Evolutionary conservation across 2,888 invertebrate species (phyloP), one percentile per base, ranked within the genome.

Genomic region (Tenthredo scrophulariae): DNA sequence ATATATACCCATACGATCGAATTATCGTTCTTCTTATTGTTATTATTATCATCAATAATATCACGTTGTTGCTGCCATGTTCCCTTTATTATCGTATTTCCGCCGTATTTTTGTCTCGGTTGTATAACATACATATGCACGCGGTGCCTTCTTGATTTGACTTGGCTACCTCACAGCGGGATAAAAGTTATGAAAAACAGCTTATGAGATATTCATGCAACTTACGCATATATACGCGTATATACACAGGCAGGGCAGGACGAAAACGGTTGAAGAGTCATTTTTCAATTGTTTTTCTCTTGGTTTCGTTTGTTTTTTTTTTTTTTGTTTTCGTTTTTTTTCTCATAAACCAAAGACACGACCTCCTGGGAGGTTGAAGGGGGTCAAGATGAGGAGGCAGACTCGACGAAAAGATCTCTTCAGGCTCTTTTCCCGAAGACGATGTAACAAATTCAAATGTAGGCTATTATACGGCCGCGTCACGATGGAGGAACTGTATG

Each of bases 121-220:
- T 86, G 84, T 86, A 77, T 84, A 22, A 9, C 18, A 46, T 40
- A n/a, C 46, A 37, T 40, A 40, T 40, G 40, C 40, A 40, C 65
- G 22, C 85, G 74, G 86, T 84, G 87, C 86, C 86, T 87, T 86
- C 85, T 86, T 86, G 86, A 88, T 88, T 88, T 87, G 86, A 88
- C 87, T 86, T 84, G 50, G 85, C 67, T 79, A 80, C 67, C 79
- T 65, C 84, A 40, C 84, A 80, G 84, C 84, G 79, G 84, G 46
- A 65, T 74, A 46, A 72, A 84, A 72, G 67, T 83, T 85, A 72
- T 22, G 46, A 67, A 85, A 84, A 80, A 84, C 79, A 84, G 84
- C 88, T 86, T 87, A 87, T 87, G 86, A 86, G 85, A 87, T 87
- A 86, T 88, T 87, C 87, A 87, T 88, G 84, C 75, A 62, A 62